Conservation (phyloP, 2,113 vertebrate species). For the Clarias batrachus region DNA sequence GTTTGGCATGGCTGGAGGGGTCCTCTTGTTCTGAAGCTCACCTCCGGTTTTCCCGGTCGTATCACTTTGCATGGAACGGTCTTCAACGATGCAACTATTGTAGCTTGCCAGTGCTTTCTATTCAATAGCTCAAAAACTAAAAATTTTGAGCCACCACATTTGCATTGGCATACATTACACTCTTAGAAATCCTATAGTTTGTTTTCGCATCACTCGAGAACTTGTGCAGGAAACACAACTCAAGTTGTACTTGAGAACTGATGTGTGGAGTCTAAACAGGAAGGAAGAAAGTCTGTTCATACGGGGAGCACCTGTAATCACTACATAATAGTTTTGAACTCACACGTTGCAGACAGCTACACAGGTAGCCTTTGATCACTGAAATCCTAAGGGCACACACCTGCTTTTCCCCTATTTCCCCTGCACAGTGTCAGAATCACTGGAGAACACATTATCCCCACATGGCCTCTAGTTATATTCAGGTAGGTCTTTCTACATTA, state of each 20-base stretch:
- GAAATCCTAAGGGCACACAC: background rate
- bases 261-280: background rate
- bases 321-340: background rate
- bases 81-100: background rate
- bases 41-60: background rate
- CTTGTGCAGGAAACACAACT: background rate
- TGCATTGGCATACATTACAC: background rate
- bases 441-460: background rate
- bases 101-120: background rate
- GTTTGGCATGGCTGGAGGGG: background rate
- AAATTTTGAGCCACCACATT: background rate
- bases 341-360: background rate
- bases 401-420: background rate
- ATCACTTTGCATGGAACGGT: background rate
- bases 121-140: background rate
- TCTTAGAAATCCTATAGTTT: background rate
- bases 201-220: background rate
- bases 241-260: background rate
- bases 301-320: background rate
- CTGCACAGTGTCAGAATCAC: background rate
- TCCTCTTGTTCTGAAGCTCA: background rate
- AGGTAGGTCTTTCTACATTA: background rate
- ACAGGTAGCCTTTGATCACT: constrained; percentile 5
- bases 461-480: background rate
- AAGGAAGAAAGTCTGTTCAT: background rate